Conservation (phyloP, 2,797 vertebrate genomes). For the Argentina silus region DNA sequence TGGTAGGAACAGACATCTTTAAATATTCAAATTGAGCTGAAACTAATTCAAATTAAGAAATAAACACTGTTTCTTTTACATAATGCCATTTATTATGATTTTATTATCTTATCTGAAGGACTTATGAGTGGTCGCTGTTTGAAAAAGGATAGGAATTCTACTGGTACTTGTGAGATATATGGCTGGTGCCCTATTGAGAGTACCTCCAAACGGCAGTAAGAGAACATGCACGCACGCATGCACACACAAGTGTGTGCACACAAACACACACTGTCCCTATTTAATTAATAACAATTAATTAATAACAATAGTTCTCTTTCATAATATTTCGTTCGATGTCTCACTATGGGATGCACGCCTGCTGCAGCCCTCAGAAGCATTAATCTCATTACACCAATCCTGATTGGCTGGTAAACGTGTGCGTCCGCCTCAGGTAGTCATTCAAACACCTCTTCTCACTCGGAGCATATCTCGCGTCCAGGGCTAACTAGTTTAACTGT, state of each 20-base stretch:
- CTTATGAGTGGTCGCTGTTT: slow-evolving; percentile 86
- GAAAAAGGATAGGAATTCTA: slow-evolving; percentile 53
- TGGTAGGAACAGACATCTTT: slow-evolving; percentile 70
- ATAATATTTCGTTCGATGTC: too few relatives aligned
- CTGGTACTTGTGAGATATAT: slow-evolving; percentile 88
- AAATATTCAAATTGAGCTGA: neutral
- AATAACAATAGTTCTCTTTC: too few relatives aligned
- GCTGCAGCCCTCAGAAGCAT: too few relatives aligned
- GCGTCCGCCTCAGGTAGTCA: too few relatives aligned
- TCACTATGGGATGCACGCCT: too few relatives aligned
- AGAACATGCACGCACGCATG: neutral
- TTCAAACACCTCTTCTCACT: too few relatives aligned
- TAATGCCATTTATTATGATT: neutral
- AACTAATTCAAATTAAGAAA: neutral
- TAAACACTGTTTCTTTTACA: neutral
- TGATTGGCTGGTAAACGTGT: too few relatives aligned
- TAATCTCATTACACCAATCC: too few relatives aligned
- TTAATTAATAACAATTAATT: neutral
- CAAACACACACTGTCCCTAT: neutral
- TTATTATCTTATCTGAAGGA: slow-evolving; percentile 66
- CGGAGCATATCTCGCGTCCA: too few relatives aligned
- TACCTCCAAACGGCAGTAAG: slow-evolving; percentile 61
- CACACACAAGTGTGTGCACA: neutral
- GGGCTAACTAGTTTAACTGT: too few relatives aligned
- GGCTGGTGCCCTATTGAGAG: slow-evolving; percentile 91